Conservation (phyloP, 2,888 invertebrate species). For the Heliconius ismenius region DNA sequence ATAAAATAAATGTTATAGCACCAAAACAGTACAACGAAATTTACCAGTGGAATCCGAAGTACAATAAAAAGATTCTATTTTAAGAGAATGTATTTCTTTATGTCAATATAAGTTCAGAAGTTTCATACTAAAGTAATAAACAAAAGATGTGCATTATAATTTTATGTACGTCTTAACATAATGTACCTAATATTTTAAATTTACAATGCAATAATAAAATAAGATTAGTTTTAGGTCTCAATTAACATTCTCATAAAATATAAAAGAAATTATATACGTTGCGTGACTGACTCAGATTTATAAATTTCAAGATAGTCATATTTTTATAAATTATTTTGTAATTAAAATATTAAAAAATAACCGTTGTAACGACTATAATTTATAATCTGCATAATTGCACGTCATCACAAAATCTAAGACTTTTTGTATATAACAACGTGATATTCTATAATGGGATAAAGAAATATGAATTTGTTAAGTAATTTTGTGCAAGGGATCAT, state of each 20-base stretch:
- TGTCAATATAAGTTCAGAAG: neutral
- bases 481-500: neutral
- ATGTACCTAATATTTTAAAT: neutral
- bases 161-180: too few species aligned
- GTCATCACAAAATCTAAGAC: neutral
- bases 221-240: neutral
- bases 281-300: neutral
- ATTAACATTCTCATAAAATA: neutral
- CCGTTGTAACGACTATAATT: neutral
- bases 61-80: neutral
- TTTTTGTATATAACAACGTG: neutral
- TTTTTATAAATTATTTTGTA: neutral
- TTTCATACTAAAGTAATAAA: neutral
- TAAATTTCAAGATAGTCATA: neutral
- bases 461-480: neutral
- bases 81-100: neutral
- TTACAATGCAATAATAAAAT: neutral
- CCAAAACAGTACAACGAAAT: slow-evolving; percentile 42
- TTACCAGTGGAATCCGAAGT: slow-evolving; percentile 3
- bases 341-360: neutral
- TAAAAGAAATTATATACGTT: neutral
- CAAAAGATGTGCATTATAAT: neutral
- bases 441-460: neutral
- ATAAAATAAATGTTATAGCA: slow-evolving; percentile 40
- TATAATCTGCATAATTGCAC: neutral